Conservation (phyloP, 2,797 vertebrate genomes). For the Pygocentrus nattereri region DNA sequence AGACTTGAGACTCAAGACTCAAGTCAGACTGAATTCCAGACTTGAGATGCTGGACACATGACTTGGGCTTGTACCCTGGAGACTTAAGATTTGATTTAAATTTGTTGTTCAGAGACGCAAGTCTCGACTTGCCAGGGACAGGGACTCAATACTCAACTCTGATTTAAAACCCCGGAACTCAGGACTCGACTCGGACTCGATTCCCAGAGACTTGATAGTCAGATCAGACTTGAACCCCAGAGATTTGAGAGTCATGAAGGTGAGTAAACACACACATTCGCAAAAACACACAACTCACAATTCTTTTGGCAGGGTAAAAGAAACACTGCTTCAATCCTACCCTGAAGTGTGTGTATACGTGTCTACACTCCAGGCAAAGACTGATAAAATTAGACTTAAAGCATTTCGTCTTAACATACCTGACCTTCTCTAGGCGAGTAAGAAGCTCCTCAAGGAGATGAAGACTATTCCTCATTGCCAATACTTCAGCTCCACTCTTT, state of each 20-base stretch:
- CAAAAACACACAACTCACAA: slow-evolving; percentile 47
- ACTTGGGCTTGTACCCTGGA: too few species aligned
- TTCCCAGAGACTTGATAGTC: too few species aligned
- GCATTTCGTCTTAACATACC: slow-evolving; percentile 38
- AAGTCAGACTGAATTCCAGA: too few species aligned
- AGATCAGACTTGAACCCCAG: too few species aligned
- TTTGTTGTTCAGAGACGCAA: too few species aligned
- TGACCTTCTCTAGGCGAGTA: slow-evolving; percentile 22
- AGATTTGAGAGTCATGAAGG: slow-evolving; percentile 6
- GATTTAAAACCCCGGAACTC: too few species aligned
- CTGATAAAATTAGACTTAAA: slow-evolving; percentile 56
- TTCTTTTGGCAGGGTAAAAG: slow-evolving; percentile 42
- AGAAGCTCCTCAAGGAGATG: slow-evolving; percentile 24
- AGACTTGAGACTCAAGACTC: too few species aligned
- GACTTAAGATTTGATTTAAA: too few species aligned
- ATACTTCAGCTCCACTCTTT: background rate
- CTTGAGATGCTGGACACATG: too few species aligned
- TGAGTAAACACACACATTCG: slow-evolving; percentile 66
- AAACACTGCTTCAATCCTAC: slow-evolving; percentile 38
- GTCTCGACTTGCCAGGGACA: too few species aligned
- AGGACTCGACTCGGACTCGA: too few species aligned
- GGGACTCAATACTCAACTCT: too few species aligned
- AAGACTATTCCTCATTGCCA: background rate
- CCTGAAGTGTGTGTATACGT: slow-evolving; percentile 31
- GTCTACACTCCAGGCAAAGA: slow-evolving; percentile 50